Conservation (phyloP, 2,888 invertebrate species). For the Melanophora roralis region DNA sequence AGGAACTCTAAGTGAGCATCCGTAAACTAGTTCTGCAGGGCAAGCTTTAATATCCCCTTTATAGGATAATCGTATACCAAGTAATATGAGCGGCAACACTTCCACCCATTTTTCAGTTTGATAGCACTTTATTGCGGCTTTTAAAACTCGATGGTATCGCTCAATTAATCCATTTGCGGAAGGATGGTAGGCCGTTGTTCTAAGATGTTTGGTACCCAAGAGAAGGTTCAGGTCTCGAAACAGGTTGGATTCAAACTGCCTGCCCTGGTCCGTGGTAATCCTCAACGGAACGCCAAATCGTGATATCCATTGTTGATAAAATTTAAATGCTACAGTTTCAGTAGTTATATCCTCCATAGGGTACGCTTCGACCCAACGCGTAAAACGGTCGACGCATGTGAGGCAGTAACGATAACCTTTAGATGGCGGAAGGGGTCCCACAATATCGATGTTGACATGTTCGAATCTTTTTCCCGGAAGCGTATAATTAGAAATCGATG, state of each 20-base stretch:
- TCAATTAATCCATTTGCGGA: slow-evolving; percentile 51
- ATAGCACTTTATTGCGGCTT: slow-evolving; percentile 40
- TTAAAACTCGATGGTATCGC: slow-evolving; percentile 42
- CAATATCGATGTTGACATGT: slow-evolving; percentile 76
- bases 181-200: slow-evolving; percentile 40
- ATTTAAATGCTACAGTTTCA: slow-evolving; percentile 56
- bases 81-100: slow-evolving; percentile 41
- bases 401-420: not conserved
- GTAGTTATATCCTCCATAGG: slow-evolving; percentile 45
- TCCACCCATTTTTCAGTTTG: slow-evolving; percentile 45
- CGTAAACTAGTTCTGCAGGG: slow-evolving; percentile 4
- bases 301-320: slow-evolving; percentile 71
- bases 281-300: slow-evolving; percentile 72
- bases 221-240: slow-evolving; percentile 67
- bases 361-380: slow-evolving; percentile 12
- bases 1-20: not conserved
- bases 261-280: slow-evolving; percentile 66
- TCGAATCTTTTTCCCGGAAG: slow-evolving; percentile 62
- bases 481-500: not conserved
- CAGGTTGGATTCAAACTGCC: slow-evolving; percentile 21
- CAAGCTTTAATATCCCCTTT: slow-evolving; percentile 14
- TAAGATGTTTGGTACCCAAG: slow-evolving; percentile 36
- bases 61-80: slow-evolving; percentile 43
- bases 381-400: slow-evolving; percentile 22
- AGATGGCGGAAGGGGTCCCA: slow-evolving; percentile 58